Percentiles rank a stretch among this genome's conserved stretches.
phyloP scores from a whole-genome alignment of 1,140 invertebrate genomes.

The Cydia fagiglandana region DNA sequence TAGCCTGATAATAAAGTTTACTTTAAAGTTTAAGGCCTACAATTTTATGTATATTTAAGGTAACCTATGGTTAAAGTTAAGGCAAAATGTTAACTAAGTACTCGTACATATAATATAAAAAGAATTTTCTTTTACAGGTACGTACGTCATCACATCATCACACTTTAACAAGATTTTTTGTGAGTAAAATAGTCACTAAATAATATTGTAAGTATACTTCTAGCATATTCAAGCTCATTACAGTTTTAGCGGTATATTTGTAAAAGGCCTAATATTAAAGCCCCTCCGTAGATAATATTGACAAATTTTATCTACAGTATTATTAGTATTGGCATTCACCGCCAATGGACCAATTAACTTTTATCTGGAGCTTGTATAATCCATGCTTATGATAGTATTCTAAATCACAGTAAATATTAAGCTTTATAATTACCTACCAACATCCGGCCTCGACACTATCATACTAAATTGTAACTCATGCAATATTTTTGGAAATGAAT shows the following conservation, averaged over 20 bases:
- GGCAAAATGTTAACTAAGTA: too few species aligned
- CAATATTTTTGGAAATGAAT: too few species aligned
- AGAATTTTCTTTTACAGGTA: slow-evolving; percentile 11
- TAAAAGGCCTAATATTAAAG: neutral
- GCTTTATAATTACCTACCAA: neutral
- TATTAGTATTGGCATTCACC: neutral
- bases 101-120: too few species aligned
- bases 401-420: neutral
- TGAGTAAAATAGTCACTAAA: neutral
- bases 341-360: slow-evolving; percentile 16
- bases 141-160: neutral
- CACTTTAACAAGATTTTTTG: neutral
- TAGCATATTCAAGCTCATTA: too few species aligned
- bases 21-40: too few species aligned
- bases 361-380: neutral
- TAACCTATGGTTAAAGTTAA: too few species aligned
- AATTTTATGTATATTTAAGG: too few species aligned
- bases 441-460: too few species aligned
- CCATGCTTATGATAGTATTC: neutral
- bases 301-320: neutral
- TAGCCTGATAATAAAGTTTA: too few species aligned
- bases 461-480: too few species aligned
- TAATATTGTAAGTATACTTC: too few species aligned
- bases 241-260: neutral
- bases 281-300: neutral